A percentile compares a stretch with the other conserved stretches of the same genome.
Conservation (phyloP, 2,113 vertebrate species). For the Chaenocephalus aceratus region DNA sequence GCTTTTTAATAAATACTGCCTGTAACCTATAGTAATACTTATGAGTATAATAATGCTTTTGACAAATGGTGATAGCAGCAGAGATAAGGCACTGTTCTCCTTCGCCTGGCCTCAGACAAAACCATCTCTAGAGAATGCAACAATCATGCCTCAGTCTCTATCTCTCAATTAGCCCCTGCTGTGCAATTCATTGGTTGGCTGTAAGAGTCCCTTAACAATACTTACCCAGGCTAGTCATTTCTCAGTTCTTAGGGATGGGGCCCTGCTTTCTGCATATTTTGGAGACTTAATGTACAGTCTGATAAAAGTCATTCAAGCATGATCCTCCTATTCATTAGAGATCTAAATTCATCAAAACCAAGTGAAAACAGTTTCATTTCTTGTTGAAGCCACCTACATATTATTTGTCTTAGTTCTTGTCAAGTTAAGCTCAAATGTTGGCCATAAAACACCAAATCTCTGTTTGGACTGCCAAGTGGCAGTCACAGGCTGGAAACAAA, state of each 20-base stretch:
- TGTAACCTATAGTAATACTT: conserved; percentile 58
- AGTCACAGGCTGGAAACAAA: conserved; percentile 55
- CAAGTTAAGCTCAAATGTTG: conserved; percentile 59
- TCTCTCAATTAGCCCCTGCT: conserved; percentile 82
- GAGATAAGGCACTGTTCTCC: conserved; percentile 63
- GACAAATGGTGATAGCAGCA: conserved; percentile 64
- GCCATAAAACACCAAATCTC: conserved; percentile 47
- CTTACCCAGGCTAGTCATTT: conserved; percentile 74
- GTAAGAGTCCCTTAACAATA: conserved; percentile 78
- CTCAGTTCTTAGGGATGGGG: conserved; percentile 57
- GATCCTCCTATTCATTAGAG: conserved; percentile 25
- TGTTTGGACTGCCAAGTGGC: conserved; percentile 55
- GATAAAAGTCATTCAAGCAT: conserved; percentile 42
- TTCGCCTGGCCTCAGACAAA: conserved; percentile 72
- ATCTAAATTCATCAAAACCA: conserved; percentile 45
- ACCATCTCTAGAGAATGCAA: conserved; percentile 74
- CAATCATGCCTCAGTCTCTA: conserved; percentile 71
- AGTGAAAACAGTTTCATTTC: conserved; percentile 17
- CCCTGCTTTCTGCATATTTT: conserved; percentile 66
- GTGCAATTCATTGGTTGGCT: conserved; percentile 82
- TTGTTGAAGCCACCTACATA: conserved; percentile 53
- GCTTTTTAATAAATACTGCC: conserved; percentile 70
- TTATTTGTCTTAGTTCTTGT: conserved; percentile 49
- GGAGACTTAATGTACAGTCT: conserved; percentile 42
- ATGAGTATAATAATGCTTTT: conserved; percentile 63